Base-by-base conservation (phyloP, 2,888 invertebrate species). In the Caenorhabditis sinica region DNA sequence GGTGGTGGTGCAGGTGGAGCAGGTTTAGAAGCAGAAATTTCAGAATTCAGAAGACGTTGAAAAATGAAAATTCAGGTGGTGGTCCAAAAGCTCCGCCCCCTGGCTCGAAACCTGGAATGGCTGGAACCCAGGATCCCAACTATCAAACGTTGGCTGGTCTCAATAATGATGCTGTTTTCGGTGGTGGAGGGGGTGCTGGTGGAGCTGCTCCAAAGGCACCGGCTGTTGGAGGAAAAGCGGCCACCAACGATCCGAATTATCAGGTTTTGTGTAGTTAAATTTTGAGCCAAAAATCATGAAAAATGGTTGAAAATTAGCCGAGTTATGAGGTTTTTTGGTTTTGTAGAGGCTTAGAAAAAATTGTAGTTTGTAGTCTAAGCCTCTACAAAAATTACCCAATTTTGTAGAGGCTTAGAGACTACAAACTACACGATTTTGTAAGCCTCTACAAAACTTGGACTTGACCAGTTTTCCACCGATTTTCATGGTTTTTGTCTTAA, bases 111-210 rank as follows among this genome's bases (percentile, higher is more conserved):
- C 74, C 74, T 17, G 74, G 63, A 60, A 74, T 74, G 74, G 74
- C 60, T 51, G 74, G 63, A 63, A 60, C 74, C 1, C 60, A 74
- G n/a, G 74, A 74, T 40, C 74, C 74, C 2, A 74, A 74, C 28
- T 74, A 74, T 53, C 74, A 74, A 63, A 74, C 74, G 8, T 36
- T 74, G n/a, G 73, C 73, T 33, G 73, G 73, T 23, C 17, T 73
- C 17, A 58, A 73, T 33, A 58, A 73, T 45, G 73, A 72, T 20
- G 71, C 71, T 2, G 71, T 72, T 0, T 72, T 72, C 20, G 71
- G 71, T 36, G 68, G 30, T 9, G 69, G 56, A 17, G 71, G 60
- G 5, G 71, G 58, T 43, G 71, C n/a, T 2, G 69, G 56, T 40
- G 63, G 63, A 20, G 20, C 40, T 20, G 56, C 30, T 58, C 73